Evolutionary conservation across 53 echinoderm and acorn worm species (phyloP).

Genomic region (Echinometra lucunter): DNA sequence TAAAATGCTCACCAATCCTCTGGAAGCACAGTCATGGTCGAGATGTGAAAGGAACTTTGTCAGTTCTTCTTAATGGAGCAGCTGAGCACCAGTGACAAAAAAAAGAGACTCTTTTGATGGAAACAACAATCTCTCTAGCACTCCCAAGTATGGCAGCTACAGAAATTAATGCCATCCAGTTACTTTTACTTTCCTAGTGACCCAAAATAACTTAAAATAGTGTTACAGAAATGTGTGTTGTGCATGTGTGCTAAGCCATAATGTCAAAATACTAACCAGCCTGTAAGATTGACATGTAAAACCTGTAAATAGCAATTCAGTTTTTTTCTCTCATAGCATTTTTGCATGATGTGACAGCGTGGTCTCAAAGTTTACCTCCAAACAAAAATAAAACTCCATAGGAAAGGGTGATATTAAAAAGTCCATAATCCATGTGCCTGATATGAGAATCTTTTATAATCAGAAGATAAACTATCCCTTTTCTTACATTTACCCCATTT

Average conservation of each 20-base stretch:
- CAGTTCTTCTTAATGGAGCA: neutral
- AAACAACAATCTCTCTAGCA: neutral
- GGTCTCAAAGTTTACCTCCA: neutral
- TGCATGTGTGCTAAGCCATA: neutral
- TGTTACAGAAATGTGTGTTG: neutral
- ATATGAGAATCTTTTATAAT: neutral
- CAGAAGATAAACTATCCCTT: neutral
- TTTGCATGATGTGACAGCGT: neutral
- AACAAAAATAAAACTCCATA: neutral
- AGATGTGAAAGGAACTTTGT: conserved; percentile 2
- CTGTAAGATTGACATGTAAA: too few species aligned
- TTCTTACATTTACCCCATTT: neutral
- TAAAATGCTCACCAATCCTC: conserved; percentile 13
- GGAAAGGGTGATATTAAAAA: neutral
- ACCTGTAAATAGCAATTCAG: neutral
- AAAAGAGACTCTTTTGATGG: conserved; percentile 20
- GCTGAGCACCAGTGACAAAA: neutral
- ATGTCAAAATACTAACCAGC: neutral
- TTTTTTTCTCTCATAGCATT: neutral
- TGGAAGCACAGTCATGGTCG: conserved; percentile 31
- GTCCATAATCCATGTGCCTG: neutral
- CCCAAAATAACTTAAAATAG: conserved; percentile 5
- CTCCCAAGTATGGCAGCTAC: conserved; percentile 4
- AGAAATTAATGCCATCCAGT: neutral
- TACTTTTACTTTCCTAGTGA: conserved; percentile 7